Percentiles rank a stretch among this genome's conserved stretches.
phyloP scores from a whole-genome alignment of 2,113 vertebrate genomes.

The Bombycilla garrulus region DNA sequence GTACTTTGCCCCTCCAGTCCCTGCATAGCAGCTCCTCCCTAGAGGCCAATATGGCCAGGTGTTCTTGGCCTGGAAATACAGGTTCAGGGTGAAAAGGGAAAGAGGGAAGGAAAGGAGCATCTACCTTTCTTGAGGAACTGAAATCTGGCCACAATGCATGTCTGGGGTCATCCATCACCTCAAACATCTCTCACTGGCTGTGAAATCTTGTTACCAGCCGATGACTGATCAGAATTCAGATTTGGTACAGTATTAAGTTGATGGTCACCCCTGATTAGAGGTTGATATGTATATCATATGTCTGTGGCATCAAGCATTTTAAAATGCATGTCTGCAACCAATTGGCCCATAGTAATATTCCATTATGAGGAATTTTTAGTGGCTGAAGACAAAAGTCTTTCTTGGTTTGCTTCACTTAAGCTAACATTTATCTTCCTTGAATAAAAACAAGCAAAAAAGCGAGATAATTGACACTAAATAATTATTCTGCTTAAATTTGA shows the following conservation, averaged over 20 bases:
- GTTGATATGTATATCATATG: not conserved
- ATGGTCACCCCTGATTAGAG: not conserved
- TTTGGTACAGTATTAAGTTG: not conserved
- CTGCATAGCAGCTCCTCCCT: not conserved
- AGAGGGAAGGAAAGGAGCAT: not conserved
- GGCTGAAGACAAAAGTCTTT: not conserved
- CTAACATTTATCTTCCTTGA: not conserved
- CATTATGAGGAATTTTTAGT: not conserved
- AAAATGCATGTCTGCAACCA: not conserved
- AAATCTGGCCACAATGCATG: not conserved
- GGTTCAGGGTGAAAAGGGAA: not conserved
- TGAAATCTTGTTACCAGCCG: not conserved
- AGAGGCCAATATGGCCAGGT: not conserved
- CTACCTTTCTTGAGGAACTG: not conserved
- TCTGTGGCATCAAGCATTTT: not conserved
- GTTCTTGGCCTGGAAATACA: not conserved
- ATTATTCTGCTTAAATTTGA: not conserved
- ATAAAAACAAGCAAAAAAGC: not conserved
- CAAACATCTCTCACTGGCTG: not conserved
- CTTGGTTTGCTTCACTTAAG: not conserved
- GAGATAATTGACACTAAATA: not conserved
- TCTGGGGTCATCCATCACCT: rapidly evolving
- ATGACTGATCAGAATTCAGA: not conserved
- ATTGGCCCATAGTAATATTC: not conserved
- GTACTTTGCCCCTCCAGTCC: not conserved